These are phyloP conservation scores for Excalfactoria chinensis DNA, from an alignment of 2,113 vertebrate species.

Conservation along the genomic window DNA sequence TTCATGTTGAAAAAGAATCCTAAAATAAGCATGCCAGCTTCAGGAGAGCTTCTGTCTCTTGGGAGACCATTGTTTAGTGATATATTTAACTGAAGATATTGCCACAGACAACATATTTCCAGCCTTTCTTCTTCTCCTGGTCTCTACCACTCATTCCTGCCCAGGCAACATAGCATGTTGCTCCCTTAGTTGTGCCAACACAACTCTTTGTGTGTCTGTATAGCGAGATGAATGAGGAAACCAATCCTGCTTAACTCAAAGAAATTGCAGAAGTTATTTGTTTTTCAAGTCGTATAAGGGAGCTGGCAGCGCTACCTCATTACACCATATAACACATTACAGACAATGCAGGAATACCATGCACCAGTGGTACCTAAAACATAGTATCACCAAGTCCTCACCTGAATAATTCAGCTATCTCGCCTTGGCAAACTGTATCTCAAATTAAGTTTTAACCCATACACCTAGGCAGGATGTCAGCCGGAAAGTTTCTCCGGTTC, in stretches of 20 bases:
- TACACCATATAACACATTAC: background rate
- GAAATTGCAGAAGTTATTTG: slow-evolving; percentile 8
- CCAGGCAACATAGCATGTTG: slow-evolving; percentile 29
- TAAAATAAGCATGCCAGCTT: slow-evolving; percentile 60
- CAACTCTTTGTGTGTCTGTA: slow-evolving; percentile 44
- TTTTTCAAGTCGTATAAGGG: background rate
- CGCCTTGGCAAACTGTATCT: background rate
- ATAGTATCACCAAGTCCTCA: background rate
- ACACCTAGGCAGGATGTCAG: slow-evolving; percentile 11
- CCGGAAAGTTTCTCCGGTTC: slow-evolving; percentile 6
- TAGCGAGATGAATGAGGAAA: slow-evolving; percentile 41
- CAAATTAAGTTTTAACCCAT: slow-evolving; percentile 24
- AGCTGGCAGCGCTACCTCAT: background rate
- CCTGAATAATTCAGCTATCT: slow-evolving; percentile 11
- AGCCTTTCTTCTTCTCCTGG: slow-evolving; percentile 54
- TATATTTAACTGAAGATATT: slow-evolving; percentile 63
- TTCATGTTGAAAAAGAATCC: slow-evolving; percentile 61
- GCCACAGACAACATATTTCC: slow-evolving; percentile 63
- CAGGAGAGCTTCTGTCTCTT: slow-evolving; percentile 66
- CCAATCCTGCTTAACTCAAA: background rate
- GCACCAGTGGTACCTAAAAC: background rate
- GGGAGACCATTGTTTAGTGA: slow-evolving; percentile 72
- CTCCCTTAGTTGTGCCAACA: slow-evolving; percentile 11
- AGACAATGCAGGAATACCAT: background rate
- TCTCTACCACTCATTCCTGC: slow-evolving; percentile 48